These are phyloP conservation scores for Psococerastis gibbosa DNA, from an alignment of 2,888 invertebrate species.

Conservation along the genomic window DNA sequence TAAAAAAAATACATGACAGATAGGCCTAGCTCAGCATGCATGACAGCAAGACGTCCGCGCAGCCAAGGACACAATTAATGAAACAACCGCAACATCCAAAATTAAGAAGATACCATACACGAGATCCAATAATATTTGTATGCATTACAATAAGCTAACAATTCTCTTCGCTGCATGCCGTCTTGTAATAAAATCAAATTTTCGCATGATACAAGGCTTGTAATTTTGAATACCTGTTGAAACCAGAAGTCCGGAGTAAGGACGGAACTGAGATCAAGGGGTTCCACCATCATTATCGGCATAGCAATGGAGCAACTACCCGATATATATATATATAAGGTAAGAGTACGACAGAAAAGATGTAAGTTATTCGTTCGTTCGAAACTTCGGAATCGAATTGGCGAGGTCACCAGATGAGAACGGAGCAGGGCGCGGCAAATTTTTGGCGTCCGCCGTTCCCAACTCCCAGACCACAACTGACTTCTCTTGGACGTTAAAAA, in stretches of 20 bases:
- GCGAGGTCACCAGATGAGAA: neutral
- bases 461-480: slow-evolving; percentile 2
- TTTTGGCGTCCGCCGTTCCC: neutral
- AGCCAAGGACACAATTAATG: too few species aligned
- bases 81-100: too few species aligned
- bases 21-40: too few species aligned
- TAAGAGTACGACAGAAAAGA: neutral
- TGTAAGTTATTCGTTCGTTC: slow-evolving; percentile 10
- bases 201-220: too few species aligned
- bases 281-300: slow-evolving; percentile 1
- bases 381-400: neutral
- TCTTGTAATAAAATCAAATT: too few species aligned
- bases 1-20: too few species aligned
- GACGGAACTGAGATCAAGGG: slow-evolving; percentile 6
- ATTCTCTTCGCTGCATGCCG: too few species aligned
- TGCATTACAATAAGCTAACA: too few species aligned
- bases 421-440: neutral
- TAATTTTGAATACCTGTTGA: slow-evolving; percentile 10
- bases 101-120: too few species aligned
- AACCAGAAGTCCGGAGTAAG: slow-evolving; percentile 8
- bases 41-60: too few species aligned
- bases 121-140: too few species aligned
- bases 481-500: slow-evolving; percentile 2
- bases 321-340: neutral
- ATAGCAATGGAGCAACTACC: too few species aligned